These are phyloP conservation scores for Notechis scutatus DNA, from an alignment of 2,113 vertebrate genomes.

Conservation along the genomic window DNA sequence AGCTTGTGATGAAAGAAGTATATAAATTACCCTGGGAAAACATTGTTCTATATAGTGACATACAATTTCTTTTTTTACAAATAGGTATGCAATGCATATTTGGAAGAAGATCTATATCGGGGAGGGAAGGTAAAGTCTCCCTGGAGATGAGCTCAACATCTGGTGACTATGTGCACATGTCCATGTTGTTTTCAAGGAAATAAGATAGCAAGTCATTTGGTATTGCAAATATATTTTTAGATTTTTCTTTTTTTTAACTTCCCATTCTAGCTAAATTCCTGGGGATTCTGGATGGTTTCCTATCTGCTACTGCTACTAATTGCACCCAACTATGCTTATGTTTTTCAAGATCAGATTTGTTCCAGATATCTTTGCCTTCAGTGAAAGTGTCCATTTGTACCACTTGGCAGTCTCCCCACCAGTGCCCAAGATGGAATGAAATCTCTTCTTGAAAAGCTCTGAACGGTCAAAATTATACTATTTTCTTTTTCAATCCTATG, in stretches of 20 bases:
- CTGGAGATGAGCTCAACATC: not conserved
- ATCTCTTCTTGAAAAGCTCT: not conserved
- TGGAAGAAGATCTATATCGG: not conserved
- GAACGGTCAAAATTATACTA: not conserved
- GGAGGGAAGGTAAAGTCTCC: not conserved
- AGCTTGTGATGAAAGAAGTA: not conserved
- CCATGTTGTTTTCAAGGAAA: not conserved
- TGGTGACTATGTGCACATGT: not conserved
- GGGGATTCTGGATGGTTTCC: not conserved
- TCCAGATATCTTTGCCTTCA: not conserved
- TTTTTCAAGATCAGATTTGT: not conserved
- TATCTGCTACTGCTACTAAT: not conserved
- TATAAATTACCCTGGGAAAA: not conserved
- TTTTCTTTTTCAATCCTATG: not conserved
- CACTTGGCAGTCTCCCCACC: not conserved
- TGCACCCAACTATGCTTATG: not conserved
- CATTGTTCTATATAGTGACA: not conserved
- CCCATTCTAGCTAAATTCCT: not conserved
- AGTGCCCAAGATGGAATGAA: not conserved
- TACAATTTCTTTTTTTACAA: not conserved
- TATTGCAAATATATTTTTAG: not conserved
- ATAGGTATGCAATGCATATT: not conserved
- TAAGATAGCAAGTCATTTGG: not conserved
- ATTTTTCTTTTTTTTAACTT: not conserved
- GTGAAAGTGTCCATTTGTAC: not conserved